phyloP scores from a whole-genome alignment of 2,888 invertebrate genomes.

The Caenorhabditis macrosperma region DNA sequence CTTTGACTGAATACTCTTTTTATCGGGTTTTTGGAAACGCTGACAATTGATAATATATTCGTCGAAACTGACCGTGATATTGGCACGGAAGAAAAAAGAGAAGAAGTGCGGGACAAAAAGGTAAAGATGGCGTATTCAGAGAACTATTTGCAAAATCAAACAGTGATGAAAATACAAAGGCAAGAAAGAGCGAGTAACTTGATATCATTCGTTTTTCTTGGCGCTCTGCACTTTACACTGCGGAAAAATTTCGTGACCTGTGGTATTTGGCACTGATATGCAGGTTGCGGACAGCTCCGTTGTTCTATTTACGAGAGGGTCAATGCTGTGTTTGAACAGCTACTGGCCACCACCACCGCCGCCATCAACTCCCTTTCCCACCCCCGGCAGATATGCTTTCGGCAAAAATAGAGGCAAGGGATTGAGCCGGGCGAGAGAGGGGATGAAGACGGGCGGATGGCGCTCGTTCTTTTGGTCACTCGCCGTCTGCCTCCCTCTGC shows the following conservation, averaged over 20 bases:
- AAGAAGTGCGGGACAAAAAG: neutral
- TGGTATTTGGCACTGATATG: neutral
- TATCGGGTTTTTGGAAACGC: too few species aligned
- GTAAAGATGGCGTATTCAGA: too few species aligned
- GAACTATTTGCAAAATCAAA: neutral
- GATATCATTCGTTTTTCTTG: slow-evolving; percentile 14
- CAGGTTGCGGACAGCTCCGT: neutral
- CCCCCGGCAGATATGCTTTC: too few species aligned
- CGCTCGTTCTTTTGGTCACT: slow-evolving; percentile 17
- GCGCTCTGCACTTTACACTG: slow-evolving; percentile 11
- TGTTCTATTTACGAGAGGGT: neutral
- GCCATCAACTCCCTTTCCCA: too few species aligned
- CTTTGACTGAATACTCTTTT: too few species aligned
- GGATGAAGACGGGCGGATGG: slow-evolving; percentile 1
- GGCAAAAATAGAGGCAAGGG: neutral
- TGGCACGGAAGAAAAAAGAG: neutral
- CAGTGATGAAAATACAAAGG: slow-evolving; percentile 1
- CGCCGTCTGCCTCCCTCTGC: slow-evolving; percentile 20
- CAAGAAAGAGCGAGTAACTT: slow-evolving; percentile 11
- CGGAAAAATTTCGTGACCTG: neutral
- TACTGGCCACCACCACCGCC: neutral
- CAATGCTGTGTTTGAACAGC: slow-evolving; percentile 1
- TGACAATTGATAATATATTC: too few species aligned
- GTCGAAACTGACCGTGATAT: too few species aligned
- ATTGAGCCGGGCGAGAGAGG: neutral